Evolutionary conservation across 1,140 invertebrate species (phyloP), one percentile per base, ranked within the genome.

Genomic region (Diprion similis): DNA sequence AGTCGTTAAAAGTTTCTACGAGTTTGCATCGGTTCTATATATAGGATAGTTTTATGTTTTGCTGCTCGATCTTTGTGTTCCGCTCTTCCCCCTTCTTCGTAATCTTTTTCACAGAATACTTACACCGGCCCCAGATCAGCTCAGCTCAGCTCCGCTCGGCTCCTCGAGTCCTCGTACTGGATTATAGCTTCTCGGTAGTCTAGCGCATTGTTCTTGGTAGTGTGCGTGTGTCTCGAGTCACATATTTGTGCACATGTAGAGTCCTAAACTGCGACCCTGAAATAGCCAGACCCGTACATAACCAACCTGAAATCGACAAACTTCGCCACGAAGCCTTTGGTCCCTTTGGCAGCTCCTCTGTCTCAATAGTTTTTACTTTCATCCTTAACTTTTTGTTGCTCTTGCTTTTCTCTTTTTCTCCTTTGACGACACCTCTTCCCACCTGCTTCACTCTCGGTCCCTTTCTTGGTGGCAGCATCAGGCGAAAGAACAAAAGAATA

Each of bases 271-370:
- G 51, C 51, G 51, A 59, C 51, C 51, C 51, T 59, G 51, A 9
- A 59, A 13, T 59, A 15, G n/a, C 51, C 51, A 59, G 51, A 59
- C 51, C 51, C n/a, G 6, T 59, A 37, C 51, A 59, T 59, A 59
- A 59, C 51, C 11, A 59, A 59, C 51, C 11, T 59, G 51, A 59
- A 59, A 59, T 59, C 6, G 51, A 59, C 51, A 59, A 59, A 59
- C 11, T 59, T 59, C 9, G 51, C 51, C 51, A 59, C 51, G 51
- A 59, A 59, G 70, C 70, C 59, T 66, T 69, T 59, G 19, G 68
- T 65, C 68, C 68, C 66, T 74, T 75, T 72, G 46, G 67, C 68
- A 51, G 68, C 66, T 45, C 75, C 51, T 64, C 71, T 67, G 65
- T 64, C 66, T 71, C 70, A 69, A 24, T 66, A 37, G 10, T 65